These are phyloP conservation scores for Stratiomys singularior DNA, from an alignment of 2,888 invertebrate genomes.

Conservation along the genomic window DNA sequence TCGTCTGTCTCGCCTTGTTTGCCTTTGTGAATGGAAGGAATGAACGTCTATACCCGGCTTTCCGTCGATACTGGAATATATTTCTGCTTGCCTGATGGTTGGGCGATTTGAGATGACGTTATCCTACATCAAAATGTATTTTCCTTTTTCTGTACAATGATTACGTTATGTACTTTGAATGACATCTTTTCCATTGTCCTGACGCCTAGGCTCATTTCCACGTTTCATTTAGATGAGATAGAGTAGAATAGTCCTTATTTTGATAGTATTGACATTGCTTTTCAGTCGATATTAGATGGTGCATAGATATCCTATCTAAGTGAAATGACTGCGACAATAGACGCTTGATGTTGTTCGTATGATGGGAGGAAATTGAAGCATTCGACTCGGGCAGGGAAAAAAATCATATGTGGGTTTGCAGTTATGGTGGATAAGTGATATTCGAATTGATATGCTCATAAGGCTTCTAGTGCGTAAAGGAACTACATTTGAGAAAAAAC, in stretches of 20 bases:
- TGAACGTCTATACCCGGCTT: no score
- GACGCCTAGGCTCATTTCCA: background rate
- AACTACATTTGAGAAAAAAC: no score
- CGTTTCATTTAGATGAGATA: background rate
- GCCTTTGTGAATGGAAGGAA: no score
- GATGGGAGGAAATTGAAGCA: background rate
- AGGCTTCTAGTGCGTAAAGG: no score
- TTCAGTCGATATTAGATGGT: no score
- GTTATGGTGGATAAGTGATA: no score
- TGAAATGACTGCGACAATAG: background rate
- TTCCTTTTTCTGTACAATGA: background rate
- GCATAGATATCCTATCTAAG: background rate
- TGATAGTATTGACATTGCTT: background rate
- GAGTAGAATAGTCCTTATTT: background rate
- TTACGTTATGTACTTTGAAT: background rate
- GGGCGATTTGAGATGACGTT: constrained; percentile 5
- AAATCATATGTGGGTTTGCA: no score
- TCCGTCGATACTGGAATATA: background rate
- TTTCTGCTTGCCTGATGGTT: background rate
- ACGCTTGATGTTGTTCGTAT: background rate
- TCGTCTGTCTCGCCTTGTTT: no score
- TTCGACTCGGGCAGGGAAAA: no score
- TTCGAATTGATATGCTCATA: no score
- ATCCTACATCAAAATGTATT: background rate
- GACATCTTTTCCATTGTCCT: background rate